Base-by-base conservation (phyloP, 2,888 invertebrate species). In the Corythucha ciliata region DNA sequence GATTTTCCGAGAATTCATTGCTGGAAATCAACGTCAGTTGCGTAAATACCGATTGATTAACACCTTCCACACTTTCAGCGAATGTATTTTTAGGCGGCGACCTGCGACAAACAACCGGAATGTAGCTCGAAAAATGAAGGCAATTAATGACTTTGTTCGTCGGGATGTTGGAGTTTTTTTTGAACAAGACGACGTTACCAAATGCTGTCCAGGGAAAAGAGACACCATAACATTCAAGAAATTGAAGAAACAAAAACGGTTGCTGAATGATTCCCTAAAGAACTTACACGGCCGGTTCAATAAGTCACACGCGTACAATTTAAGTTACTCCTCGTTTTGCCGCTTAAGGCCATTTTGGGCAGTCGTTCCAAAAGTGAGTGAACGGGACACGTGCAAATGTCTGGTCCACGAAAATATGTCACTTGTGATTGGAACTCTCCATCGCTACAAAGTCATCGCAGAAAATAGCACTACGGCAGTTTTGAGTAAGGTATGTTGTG, bases 291-390 rank as follows among this genome's bases (percentile, higher is more conserved):
- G 10, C 0, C 36, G 32, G 25, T 51, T 54, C 34, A 7, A 41
- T 1, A 18, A 32, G n/a, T 34, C 39, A 46, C 26, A 40, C n/a
- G 25, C 41, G 1, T 50, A 33, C n/a, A 46, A 40, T 47, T 29
- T 54, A 34, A 14, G 33, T 1, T 54, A 51, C 7, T 33, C 26
- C 1, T 39, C 46, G 1, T 54, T 54, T 24, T 54, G 52, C 41
- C 36, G 37, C 18, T 32, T 57, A 12, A 37, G 37, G 34, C 56
- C 56, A 12, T 56, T 56, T 42, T 54, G 56, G 56, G 52, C 52
- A 10, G 37, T 56, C 10, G 4, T 8, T 16, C 52, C 21, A n/a
- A 36, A 48, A 36, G 49, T 48, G 27, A 10, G 24, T 6, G 26
- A 49, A 12, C 18, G 56, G 4, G 48, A 56, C 26, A 56, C 42